phyloP scores from a whole-genome alignment of 1,140 invertebrate species.

The Macrostomum lignano region DNA sequence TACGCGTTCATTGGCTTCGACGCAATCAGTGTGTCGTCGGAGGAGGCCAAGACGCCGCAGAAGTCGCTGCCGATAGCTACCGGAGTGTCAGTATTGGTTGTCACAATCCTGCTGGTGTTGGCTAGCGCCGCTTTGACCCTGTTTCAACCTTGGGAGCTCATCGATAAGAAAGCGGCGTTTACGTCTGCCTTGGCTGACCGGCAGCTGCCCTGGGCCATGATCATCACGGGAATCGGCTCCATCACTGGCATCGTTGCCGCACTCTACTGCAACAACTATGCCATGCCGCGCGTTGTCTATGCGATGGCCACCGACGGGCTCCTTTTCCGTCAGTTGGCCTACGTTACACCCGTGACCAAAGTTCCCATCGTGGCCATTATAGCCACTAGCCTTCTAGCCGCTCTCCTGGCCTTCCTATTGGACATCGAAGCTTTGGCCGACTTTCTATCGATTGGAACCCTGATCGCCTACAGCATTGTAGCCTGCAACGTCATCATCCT shows the following conservation, averaged over 20 bases:
- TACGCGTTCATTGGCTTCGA: too few species aligned
- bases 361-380: too few species aligned
- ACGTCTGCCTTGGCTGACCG: constrained; percentile 46
- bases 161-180: constrained; percentile 45
- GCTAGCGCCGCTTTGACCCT: constrained; percentile 10
- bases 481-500: constrained; percentile 57
- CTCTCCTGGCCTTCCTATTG: constrained; percentile 49
- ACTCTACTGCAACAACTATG: constrained; percentile 50
- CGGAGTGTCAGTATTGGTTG: constrained; percentile 11
- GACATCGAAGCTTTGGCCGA: constrained; percentile 66
- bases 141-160: constrained; percentile 12
- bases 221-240: constrained; percentile 53
- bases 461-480: constrained; percentile 62
- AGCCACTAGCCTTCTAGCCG: too few species aligned
- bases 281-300: constrained; percentile 51
- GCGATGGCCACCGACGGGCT: constrained; percentile 61
- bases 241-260: constrained; percentile 59
- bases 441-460: constrained; percentile 69
- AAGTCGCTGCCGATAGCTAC: constrained; percentile 14
- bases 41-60: too few species aligned
- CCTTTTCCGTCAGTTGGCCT: constrained; percentile 41
- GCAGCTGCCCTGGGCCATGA: constrained; percentile 44
- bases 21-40: too few species aligned
- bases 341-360: too few species aligned
- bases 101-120: constrained; percentile 13